phyloP scores from a whole-genome alignment of 2,113 vertebrate genomes.

The Hepsetus odoe region DNA sequence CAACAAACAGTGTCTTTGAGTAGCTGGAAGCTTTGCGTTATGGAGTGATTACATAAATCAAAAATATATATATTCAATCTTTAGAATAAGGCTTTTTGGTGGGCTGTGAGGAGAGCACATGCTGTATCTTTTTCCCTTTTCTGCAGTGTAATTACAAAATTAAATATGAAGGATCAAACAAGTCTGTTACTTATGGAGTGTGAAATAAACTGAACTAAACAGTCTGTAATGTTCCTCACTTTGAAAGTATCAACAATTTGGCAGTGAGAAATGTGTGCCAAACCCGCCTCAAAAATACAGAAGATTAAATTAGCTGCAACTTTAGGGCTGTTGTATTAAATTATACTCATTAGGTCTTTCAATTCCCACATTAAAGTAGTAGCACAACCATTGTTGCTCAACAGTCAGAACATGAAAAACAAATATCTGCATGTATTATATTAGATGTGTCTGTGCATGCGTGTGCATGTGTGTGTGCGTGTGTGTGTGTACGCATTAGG shows the following conservation, averaged over 20 bases:
- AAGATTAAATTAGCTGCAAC: constrained; percentile 16
- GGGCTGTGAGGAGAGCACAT: constrained; percentile 62
- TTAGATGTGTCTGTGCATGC: not conserved
- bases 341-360: constrained; percentile 20
- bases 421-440: constrained; percentile 25
- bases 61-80: constrained; percentile 63
- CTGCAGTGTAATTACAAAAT: constrained; percentile 7
- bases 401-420: constrained; percentile 37
- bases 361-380: constrained; percentile 36
- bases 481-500: not conserved
- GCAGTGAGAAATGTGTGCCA: constrained; percentile 47
- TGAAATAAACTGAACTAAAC: constrained; percentile 4
- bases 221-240: not conserved
- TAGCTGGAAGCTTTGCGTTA: constrained; percentile 55
- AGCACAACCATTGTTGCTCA: constrained; percentile 41
- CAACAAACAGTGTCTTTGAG: constrained; percentile 64
- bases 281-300: constrained; percentile 18
- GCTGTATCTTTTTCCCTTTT: constrained; percentile 41
- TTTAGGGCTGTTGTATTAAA: constrained; percentile 27
- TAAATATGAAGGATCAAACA: not conserved
- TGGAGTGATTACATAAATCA: constrained; percentile 70
- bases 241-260: constrained; percentile 28
- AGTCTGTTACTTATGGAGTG: not conserved
- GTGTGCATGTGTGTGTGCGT: not conserved
- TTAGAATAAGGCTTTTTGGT: constrained; percentile 78